Conservation (phyloP, 2,888 invertebrate genomes). For the Agonum fuliginosum region DNA sequence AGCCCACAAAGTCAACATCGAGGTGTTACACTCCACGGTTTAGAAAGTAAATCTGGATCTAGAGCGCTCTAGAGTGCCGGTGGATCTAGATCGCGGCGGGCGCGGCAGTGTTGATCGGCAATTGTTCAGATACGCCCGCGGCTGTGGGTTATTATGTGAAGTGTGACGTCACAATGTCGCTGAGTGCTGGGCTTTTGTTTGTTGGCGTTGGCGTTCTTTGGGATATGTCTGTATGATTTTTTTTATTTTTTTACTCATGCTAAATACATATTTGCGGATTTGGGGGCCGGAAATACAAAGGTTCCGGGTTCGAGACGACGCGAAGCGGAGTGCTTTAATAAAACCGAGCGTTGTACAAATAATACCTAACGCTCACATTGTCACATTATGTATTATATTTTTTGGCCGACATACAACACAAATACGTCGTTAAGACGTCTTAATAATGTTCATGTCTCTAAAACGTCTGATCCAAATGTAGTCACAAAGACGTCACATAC, state of each 20-base stretch:
- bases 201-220: not conserved
- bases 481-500: no score
- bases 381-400: no score
- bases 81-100: slow-evolving; percentile 19
- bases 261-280: not conserved
- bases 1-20: not conserved
- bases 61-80: not conserved
- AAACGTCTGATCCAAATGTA: no score
- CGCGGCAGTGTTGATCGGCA: slow-evolving; percentile 19
- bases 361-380: no score
- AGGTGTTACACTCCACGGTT: slow-evolving; percentile 34
- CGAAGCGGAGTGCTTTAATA: no score
- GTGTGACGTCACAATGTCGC: slow-evolving; percentile 9
- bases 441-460: no score
- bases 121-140: slow-evolving; percentile 18
- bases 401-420: no score
- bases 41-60: slow-evolving; percentile 44
- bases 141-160: not conserved
- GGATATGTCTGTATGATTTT: slow-evolving; percentile 26
- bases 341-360: no score
- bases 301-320: no score
- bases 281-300: no score
- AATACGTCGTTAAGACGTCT: no score
- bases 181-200: not conserved
- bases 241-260: not conserved